These are phyloP conservation scores for Chironomus tentans DNA, from an alignment of 2,888 invertebrate genomes.

Conservation along the genomic window DNA sequence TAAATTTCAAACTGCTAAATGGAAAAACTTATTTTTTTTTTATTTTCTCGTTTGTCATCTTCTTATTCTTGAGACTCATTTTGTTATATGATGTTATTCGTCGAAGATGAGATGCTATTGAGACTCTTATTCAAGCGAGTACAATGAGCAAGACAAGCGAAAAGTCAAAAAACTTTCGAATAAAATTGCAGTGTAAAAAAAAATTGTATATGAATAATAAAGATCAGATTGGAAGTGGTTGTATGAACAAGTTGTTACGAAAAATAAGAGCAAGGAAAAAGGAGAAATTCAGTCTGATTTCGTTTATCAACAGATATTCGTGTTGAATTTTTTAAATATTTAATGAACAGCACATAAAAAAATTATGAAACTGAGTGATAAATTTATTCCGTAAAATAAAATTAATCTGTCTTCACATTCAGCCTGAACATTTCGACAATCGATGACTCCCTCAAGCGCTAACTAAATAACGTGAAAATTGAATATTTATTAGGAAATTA, in stretches of 20 bases:
- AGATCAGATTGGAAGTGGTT: too few species aligned
- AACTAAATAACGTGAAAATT: conserved; percentile 9
- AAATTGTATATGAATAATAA: too few species aligned
- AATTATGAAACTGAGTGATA: too few species aligned
- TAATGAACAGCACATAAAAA: not conserved
- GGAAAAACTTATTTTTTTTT: not conserved
- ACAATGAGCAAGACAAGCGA: not conserved
- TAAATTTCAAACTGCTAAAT: not conserved
- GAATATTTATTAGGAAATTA: conserved; percentile 22
- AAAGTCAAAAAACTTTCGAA: not conserved
- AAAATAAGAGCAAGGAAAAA: not conserved
- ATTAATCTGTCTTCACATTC: not conserved
- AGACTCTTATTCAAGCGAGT: not conserved
- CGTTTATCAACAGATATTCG: not conserved
- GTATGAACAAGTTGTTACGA: not conserved
- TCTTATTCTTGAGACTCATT: not conserved
- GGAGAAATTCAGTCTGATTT: not conserved
- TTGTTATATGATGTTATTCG: not conserved
- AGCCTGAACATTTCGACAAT: not conserved
- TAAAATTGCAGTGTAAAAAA: not conserved
- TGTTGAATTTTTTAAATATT: not conserved
- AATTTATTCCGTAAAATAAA: not conserved
- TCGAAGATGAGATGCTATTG: not conserved
- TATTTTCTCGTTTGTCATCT: not conserved
- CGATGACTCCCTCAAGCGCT: not conserved